Conservation (phyloP, 2,888 invertebrate species). For the Pinctada fucata region DNA sequence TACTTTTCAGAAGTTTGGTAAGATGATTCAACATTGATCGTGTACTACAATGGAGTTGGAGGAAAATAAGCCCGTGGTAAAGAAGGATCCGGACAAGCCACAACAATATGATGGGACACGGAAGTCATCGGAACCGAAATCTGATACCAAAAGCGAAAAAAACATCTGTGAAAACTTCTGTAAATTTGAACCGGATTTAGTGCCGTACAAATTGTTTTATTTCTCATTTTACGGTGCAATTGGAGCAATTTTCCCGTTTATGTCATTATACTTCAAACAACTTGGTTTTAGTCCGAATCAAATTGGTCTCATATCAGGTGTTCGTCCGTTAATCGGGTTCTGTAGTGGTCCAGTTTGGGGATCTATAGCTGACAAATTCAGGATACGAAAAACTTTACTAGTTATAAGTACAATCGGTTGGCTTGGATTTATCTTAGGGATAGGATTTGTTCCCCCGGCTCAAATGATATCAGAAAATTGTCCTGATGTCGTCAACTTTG, state of each 20-base stretch:
- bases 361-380: slow-evolving; percentile 50
- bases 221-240: slow-evolving; percentile 54
- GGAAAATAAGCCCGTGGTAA: background rate
- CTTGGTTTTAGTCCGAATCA: slow-evolving; percentile 55
- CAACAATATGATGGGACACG: background rate
- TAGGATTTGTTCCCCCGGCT: slow-evolving; percentile 53
- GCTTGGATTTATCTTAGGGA: slow-evolving; percentile 48
- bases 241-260: slow-evolving; percentile 53
- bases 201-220: slow-evolving; percentile 53
- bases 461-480: slow-evolving; percentile 39
- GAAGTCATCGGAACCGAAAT: background rate
- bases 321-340: slow-evolving; percentile 53
- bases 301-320: slow-evolving; percentile 54
- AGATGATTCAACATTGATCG: no score
- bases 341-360: slow-evolving; percentile 54
- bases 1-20: no score
- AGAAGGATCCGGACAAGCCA: background rate
- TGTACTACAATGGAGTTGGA: background rate
- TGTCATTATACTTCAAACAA: slow-evolving; percentile 55
- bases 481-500: slow-evolving; percentile 3
- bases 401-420: slow-evolving; percentile 50
- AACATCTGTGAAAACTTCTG: slow-evolving; percentile 26
- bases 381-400: slow-evolving; percentile 47
- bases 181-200: slow-evolving; percentile 40
- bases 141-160: background rate